Evolutionary conservation across 2,113 vertebrate genomes (phyloP).

Genomic region (Labeo catla): DNA sequence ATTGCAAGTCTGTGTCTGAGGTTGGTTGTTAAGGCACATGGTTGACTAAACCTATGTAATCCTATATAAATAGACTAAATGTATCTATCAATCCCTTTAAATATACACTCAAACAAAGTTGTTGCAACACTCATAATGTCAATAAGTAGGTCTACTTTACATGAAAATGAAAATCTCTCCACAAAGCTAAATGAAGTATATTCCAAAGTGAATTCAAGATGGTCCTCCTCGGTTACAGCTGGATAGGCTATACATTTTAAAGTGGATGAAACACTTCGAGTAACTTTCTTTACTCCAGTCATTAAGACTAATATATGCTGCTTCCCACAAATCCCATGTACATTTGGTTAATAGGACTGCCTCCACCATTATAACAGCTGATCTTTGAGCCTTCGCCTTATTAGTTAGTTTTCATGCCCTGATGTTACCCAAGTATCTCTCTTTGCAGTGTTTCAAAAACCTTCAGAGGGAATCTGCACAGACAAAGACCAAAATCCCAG

Average conservation of each 20-base stretch:
- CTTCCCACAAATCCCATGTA: conserved; percentile 24
- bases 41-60: neutral
- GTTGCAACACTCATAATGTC: neutral
- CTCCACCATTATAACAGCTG: neutral
- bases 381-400: conserved; percentile 22
- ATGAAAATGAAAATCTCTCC: neutral
- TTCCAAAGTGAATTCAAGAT: conserved; percentile 28
- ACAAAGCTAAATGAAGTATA: neutral
- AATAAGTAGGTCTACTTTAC: neutral
- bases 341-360: conserved; percentile 18
- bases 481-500: neutral
- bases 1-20: neutral
- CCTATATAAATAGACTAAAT: neutral
- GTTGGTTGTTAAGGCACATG: neutral
- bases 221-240: neutral
- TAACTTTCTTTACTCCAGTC: conserved; percentile 7
- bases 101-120: neutral
- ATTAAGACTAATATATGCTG: conserved; percentile 33
- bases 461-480: neutral
- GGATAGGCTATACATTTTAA: neutral
- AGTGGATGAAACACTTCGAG: conserved; percentile 30
- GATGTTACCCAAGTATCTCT: conserved; percentile 6
- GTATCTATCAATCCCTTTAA: neutral
- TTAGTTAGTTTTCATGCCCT: neutral
- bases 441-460: neutral